Evolutionary conservation across 2,113 vertebrate species (phyloP), one percentile per base, ranked within the genome.

Genomic region (Polypterus bichir): DNA sequence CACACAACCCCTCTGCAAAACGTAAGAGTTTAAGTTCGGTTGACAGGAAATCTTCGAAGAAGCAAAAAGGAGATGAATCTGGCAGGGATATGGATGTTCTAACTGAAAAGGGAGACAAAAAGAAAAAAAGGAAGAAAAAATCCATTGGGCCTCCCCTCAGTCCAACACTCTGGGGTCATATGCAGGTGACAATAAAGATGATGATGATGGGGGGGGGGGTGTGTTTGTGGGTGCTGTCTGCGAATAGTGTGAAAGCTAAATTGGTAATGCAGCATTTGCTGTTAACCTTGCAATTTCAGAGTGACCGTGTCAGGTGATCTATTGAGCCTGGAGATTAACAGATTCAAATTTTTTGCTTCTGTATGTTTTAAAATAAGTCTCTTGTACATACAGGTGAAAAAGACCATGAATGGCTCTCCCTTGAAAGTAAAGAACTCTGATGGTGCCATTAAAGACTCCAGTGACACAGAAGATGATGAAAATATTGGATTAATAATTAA

Each of bases 381-480:
- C 46, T 46, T 61, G 4, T 59, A 4, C 58, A 4, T 60, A 51
- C 11, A 64, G 64, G 75, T 89, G 64, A 91, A 96, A 78, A 95
- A 97, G 68, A 79, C 83, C 0, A 66, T 92, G 64, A 89, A 89
- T 59, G 83, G 87, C 8, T 92, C 92, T 2, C 91, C 91, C 0
- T 80, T 97, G 54, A 96, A 97, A 66, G 65, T 96, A 11, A 97
- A 97, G 75, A 95, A 92, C 70, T 86, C 89, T 1, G 92, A 90
- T 71, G 86, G 82, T 59, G 79, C 86, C 9, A 93, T 27, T 27
- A 27, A 91, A 62, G 81, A 69, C 49, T 69, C 73, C 11, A 44
- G 59, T 27, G 57, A 86, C 54, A 66, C 86, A 68, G 81, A 86
- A 67, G 81, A 59, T 86, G 61, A 85, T 88, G 84, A 83, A 84